Evolutionary conservation across 2,113 vertebrate genomes (phyloP), one percentile per base, ranked within the genome.

Genomic region (Rhegmatorhina hoffmannsi): DNA sequence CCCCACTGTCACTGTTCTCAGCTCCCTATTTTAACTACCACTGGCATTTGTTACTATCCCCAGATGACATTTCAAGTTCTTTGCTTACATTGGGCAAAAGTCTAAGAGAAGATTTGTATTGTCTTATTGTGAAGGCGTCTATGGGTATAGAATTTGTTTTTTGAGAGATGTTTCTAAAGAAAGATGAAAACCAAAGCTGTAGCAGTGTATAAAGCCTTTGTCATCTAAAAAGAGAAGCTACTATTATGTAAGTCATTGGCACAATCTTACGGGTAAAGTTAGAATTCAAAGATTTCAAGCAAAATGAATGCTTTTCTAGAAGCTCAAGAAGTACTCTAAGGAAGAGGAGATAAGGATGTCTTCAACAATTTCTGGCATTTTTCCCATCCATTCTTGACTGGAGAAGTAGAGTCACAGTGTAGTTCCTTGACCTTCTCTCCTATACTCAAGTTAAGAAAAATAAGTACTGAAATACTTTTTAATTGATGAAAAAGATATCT

Each of bases 1-100:
- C 38, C 49, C 75, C 69, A 75, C 66, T 75, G 74, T 75, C 49
- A 72, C 46, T 93, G 84, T 90, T 91, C 53, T 90, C 70, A 70
- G 66, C 34, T 94, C 49, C 66, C 44, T 75, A 63, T 91, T 89
- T 94, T 88, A 94, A 60, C 75, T 85, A 66, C 66, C 58, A 44
- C 53, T 92, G 70, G 53, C 53, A 77, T 92, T 83, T 56, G 21
- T 76, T 84, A 62, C 60, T 66, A 70, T 84, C 81, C 81, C 24
- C 49, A 86, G 63, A 69, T 68, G 75, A 82, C 46, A 64, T 83
- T 68, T 59, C 70, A 31, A 58, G 49, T 73, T 88, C 63, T 90
- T 93, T 82, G 43, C 66, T 92, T 79, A 52, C 53, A 93, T 95
- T 56, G 62, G 58, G 36, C 58, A 76, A 69, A 83, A 86, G 58